These are phyloP conservation scores for Gnathonemus echidnorhynchus DNA, from an alignment of 2,113 vertebrate genomes.

Conservation along the genomic window DNA sequence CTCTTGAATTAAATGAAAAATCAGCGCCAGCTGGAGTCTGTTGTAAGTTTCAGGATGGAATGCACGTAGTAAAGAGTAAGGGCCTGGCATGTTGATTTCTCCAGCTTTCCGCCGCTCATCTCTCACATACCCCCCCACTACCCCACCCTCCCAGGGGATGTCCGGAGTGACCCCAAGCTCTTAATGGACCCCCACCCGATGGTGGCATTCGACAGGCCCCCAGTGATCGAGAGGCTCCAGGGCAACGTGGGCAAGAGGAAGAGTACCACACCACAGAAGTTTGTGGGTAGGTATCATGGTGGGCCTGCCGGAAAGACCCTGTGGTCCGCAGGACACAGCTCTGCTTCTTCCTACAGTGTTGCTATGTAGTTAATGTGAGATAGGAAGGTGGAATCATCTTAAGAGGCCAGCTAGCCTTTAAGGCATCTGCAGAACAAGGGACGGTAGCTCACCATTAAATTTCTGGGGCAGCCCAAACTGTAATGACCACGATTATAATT, in stretches of 20 bases:
- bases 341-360: not conserved
- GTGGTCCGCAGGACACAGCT: not conserved
- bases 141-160: constrained; percentile 69
- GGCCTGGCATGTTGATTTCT: not conserved
- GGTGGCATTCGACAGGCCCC: constrained; percentile 86
- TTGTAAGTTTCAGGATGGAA: not conserved
- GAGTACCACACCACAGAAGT: constrained; percentile 98
- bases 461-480: not conserved
- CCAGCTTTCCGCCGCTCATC: not conserved
- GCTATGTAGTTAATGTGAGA: not conserved
- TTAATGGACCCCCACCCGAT: constrained; percentile 76
- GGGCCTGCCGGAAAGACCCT: not conserved
- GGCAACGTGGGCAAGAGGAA: constrained; percentile 96
- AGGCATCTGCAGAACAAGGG: not conserved
- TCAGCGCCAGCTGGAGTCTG: not conserved
- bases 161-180: constrained; percentile 79
- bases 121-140: constrained; percentile 15
- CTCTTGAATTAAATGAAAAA: not conserved
- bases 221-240: constrained; percentile 92
- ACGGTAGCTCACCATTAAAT: not conserved
- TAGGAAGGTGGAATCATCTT: not conserved
- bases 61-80: not conserved
- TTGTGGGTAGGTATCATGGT: constrained; percentile 82
- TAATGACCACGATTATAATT: not conserved
- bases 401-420: not conserved